Base-by-base conservation (phyloP, 2,797 vertebrate species). In the Mus caroli region DNA sequence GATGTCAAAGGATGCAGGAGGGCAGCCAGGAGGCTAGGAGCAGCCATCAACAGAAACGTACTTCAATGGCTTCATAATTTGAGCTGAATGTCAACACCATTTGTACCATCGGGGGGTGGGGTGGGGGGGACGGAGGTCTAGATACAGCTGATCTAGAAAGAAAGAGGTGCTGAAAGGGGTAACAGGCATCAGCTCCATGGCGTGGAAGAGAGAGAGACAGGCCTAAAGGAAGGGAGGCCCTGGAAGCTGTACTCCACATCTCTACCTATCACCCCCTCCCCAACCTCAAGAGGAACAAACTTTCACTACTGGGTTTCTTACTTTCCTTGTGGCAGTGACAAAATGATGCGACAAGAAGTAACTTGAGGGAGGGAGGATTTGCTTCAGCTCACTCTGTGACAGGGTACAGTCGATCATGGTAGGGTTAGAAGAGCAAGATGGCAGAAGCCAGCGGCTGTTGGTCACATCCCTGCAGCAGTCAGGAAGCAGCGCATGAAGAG, bases 41-140 rank as follows among this genome's bases (percentile, higher is more conserved):
- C 19, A 90, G 71, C 76, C 76, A 77, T 69, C 22, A 37, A 19
- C 14, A 40, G 50, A 71, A 76, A 94, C 75, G 67, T 24, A 19
- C 54, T 62, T 90, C 50, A 69, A 28, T 71, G 90, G 88, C 52
- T 92, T 88, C 80, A n/a, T 3, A 78, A 71, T 87, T 40, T 56
- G 79, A 95, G 73, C 77, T 88, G 69, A 87, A 90, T 40, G 73
- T 88, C n/a, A 88, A 34, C 17, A 40, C 43, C 52, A 10, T 62
- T 46, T 92, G 12, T 90, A 82, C 60, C 85, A 50, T n/a, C 40
- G 46, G 17, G 31, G 6, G 43, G 3, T 3, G 43, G 43, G 43
- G 3, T 43, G 4, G 43, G 3, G 43, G 43, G 3, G 17, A 15
- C 2, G 2, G 67, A 15, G 15, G 15, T n/a, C 67, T 69, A 69